Conservation (phyloP, 1,140 invertebrate genomes). For the Steinernema khuongi region DNA sequence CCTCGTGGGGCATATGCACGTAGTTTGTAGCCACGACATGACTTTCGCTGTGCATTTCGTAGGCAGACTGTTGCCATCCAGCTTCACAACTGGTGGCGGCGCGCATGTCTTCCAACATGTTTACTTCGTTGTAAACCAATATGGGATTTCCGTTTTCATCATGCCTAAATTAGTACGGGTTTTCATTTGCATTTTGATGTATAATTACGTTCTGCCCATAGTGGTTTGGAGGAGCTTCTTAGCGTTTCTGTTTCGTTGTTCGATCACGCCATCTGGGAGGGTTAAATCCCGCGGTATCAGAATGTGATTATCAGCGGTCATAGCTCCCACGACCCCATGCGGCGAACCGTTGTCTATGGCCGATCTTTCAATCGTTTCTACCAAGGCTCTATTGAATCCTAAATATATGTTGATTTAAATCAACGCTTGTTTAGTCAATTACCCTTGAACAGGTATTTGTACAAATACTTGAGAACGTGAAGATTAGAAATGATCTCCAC, state of each 20-base stretch:
- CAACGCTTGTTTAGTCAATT: not conserved
- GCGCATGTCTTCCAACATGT: not conserved
- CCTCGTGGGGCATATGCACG: not conserved
- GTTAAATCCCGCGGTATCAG: not conserved
- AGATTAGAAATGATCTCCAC: slow-evolving; percentile 54
- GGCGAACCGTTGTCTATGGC: not conserved
- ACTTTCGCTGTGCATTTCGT: not conserved
- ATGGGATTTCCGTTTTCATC: not conserved
- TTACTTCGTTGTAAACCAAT: not conserved
- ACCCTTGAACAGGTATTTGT: slow-evolving; percentile 2
- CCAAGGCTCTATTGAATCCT: not conserved
- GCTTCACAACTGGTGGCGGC: slow-evolving; percentile 3
- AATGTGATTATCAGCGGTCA: not conserved
- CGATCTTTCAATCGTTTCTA: not conserved
- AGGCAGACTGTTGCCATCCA: not conserved
- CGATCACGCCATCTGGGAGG: not conserved
- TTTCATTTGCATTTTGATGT: not conserved
- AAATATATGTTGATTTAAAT: not conserved
- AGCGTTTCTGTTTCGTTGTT: not conserved
- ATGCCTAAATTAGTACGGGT: not conserved
- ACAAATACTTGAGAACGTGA: not conserved
- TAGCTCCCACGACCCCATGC: not conserved
- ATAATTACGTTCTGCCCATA: not conserved
- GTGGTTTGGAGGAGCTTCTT: not conserved
- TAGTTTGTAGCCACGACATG: not conserved